These are phyloP conservation scores for Corythaixoides concolor DNA, from an alignment of 2,113 vertebrate genomes.

Conservation along the genomic window DNA sequence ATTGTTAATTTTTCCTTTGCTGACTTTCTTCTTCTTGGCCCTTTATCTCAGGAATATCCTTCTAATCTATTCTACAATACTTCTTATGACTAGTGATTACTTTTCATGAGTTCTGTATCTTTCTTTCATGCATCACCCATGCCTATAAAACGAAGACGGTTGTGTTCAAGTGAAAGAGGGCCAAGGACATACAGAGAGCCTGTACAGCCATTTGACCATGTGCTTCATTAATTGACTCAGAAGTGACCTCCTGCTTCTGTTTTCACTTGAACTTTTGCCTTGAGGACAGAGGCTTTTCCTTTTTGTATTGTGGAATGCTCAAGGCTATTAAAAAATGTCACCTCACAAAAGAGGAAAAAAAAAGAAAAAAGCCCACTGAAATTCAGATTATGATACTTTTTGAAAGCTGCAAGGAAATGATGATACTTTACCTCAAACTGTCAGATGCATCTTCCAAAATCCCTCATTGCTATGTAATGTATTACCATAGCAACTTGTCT, in stretches of 20 bases:
- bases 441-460: constrained; percentile 53
- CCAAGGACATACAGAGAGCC: neutral
- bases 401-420: constrained; percentile 31
- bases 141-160: neutral
- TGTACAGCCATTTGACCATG: neutral
- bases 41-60: neutral
- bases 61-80: neutral
- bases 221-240: neutral
- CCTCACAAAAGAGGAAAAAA: neutral
- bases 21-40: neutral
- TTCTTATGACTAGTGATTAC: neutral
- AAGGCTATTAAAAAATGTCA: neutral
- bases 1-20: neutral
- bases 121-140: neutral
- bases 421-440: constrained; percentile 54
- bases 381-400: neutral
- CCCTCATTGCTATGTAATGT: constrained; percentile 30
- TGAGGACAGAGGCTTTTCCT: neutral
- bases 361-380: neutral
- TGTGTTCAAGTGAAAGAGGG: neutral
- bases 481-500: constrained; percentile 52
- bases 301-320: neutral
- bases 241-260: neutral
- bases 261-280: neutral
- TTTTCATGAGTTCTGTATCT: neutral